Percentiles rank a stretch among this genome's conserved stretches.
Evolutionary conservation across 2,888 invertebrate genomes (phyloP).

Genomic region (Dynastes tityus): DNA sequence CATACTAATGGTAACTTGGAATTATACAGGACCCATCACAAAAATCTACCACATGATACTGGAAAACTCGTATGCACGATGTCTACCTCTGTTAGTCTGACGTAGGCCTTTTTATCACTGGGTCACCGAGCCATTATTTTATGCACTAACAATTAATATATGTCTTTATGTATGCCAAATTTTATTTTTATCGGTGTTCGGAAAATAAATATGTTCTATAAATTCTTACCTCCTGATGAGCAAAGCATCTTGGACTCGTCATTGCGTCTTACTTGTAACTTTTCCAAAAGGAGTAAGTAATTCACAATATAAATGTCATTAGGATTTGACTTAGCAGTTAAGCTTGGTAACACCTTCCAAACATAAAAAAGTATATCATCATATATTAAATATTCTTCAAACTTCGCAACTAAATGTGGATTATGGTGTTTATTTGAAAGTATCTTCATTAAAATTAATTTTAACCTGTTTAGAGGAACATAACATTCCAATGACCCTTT

Average conservation of each 20-base stretch:
- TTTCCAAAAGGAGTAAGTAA: slow-evolving; percentile 66
- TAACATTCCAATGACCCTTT: slow-evolving; percentile 72
- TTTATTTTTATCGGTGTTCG: not conserved
- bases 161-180: too few species aligned
- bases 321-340: slow-evolving; percentile 74
- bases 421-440: slow-evolving; percentile 78
- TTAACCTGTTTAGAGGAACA: slow-evolving; percentile 80
- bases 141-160: too few species aligned
- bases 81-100: too few species aligned
- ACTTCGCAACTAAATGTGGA: slow-evolving; percentile 76
- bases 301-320: slow-evolving; percentile 67
- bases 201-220: not conserved
- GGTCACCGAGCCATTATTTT: too few species aligned
- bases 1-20: too few species aligned
- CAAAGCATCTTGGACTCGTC: slow-evolving; percentile 63
- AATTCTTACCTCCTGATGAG: slow-evolving; percentile 48
- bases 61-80: too few species aligned
- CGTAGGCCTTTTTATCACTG: too few species aligned
- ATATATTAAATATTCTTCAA: slow-evolving; percentile 83
- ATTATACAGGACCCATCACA: too few species aligned
- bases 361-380: slow-evolving; percentile 84
- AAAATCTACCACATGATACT: too few species aligned
- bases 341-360: slow-evolving; percentile 76
- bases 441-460: slow-evolving; percentile 78
- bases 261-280: slow-evolving; percentile 64